Base-by-base conservation (phyloP, 2,113 vertebrate species). In the Diglossa brunneiventris region DNA sequence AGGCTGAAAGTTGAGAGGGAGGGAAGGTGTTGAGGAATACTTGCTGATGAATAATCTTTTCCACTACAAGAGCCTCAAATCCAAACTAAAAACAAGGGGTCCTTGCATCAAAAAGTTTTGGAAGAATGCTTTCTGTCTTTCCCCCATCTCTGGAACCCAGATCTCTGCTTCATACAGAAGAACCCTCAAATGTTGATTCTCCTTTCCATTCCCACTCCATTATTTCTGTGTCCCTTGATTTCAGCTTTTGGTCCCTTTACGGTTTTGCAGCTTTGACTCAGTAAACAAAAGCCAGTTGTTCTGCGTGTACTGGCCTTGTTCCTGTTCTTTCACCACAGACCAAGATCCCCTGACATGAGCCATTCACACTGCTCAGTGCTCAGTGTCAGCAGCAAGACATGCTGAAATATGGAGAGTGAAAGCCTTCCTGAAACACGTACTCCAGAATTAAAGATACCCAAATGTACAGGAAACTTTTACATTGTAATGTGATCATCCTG, bases 221-320 rank as follows among this genome's bases (percentile, higher is more conserved):
- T 67, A 92, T 91, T 92, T 95, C 68, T 63, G 7, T 78, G 72
- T 89, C 52, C 69, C 90, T 92, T 81, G 75, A 93, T 95, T 96
- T 95, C 91, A 91, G 81, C 77, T 93, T 87, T 93, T 95, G 58
- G 35, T 97, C 69, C 72, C 87, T 94, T 86, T 76, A 89, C 4
- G 73, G 80, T 95, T 98, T 97, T 97, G 88, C 77, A 97, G 94
- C 74, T 91, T 83, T 77, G 83, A 96, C 92, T 96, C 69, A 13
- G 79, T 92, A 97, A 97, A 97, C 92, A 97, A 95, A 93, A 96
- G 92, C 27, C 72, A 73, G 89, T 84, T 97, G 89, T 94, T 96
- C 92, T 95, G 92, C 14, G 30, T 93, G 83, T 67, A 42, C 92
- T 97, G 94, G 92, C 95, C 83, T 70, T 79, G 64, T 64, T 96